A percentile compares a stretch with the other conserved stretches of the same genome.
Conservation (phyloP, 1,140 invertebrate genomes). For the Drosophila repletoides region DNA sequence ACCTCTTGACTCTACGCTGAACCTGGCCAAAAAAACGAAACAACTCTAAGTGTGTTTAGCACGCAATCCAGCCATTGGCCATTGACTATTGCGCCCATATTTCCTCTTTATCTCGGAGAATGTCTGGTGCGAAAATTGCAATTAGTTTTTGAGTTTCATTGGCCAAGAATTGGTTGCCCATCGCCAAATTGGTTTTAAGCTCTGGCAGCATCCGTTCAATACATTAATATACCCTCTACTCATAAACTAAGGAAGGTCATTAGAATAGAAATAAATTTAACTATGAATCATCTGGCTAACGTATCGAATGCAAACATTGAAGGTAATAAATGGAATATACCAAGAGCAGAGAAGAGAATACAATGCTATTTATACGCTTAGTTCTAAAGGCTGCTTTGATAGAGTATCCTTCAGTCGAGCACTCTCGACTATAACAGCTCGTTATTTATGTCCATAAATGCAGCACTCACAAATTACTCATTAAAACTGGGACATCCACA, state of each 20-base stretch:
- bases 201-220: neutral
- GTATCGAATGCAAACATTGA: no score
- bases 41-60: constrained; percentile 56
- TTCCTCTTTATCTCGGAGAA: constrained; percentile 35
- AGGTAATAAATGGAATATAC: no score
- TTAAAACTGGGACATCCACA: constrained; percentile 26
- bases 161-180: constrained; percentile 11
- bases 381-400: no score
- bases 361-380: no score
- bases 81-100: constrained; percentile 30
- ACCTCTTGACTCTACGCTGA: constrained; percentile 10
- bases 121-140: constrained; percentile 44
- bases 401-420: no score
- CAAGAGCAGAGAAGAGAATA: no score
- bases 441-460: no score
- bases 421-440: no score
- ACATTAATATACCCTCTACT: no score
- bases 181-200: constrained; percentile 15
- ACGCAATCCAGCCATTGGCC: constrained; percentile 65
- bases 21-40: constrained; percentile 44
- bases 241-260: no score
- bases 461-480: constrained; percentile 15
- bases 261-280: no score
- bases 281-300: no score
- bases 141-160: constrained; percentile 47